Percentiles rank a stretch among this genome's conserved stretches.
phyloP scores from a whole-genome alignment of 30 jellyfish, hydroid and myxozoan genomes.

The Aurelia aurita region DNA sequence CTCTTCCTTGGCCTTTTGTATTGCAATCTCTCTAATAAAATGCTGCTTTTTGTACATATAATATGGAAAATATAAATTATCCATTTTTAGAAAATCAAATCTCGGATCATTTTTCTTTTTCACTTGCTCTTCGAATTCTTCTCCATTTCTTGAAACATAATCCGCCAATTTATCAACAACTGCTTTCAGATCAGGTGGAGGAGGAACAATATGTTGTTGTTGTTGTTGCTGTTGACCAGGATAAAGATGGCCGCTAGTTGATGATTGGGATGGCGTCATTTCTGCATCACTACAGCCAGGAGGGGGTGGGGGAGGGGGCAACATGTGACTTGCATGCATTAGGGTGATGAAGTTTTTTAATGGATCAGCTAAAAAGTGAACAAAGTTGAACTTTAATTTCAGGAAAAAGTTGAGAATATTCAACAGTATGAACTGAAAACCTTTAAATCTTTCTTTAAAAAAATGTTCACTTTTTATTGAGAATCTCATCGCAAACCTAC shows the following conservation, averaged over 20 bases:
- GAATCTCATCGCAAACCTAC: too few relatives aligned
- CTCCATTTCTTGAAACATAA: constrained; percentile 91
- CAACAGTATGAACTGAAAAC: too few relatives aligned
- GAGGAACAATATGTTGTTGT: constrained; percentile 69
- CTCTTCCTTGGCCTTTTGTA: constrained; percentile 27
- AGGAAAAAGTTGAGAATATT: too few relatives aligned
- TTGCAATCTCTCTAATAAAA: constrained; percentile 14
- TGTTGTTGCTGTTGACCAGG: constrained; percentile 20
- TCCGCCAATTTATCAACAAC: constrained; percentile 90
- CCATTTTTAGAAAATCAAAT: constrained; percentile 72
- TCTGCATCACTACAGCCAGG: constrained; percentile 53
- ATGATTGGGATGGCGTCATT: not conserved
- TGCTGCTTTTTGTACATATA: constrained; percentile 71
- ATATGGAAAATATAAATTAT: constrained; percentile 74
- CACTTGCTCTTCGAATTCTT: constrained; percentile 84
- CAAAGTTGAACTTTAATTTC: too few relatives aligned
- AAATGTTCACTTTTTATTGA: not conserved
- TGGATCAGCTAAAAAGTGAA: not conserved
- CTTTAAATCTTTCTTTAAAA: not conserved
- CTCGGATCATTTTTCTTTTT: constrained; percentile 86
- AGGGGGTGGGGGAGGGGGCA: constrained; percentile 64
- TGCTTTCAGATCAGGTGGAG: constrained; percentile 87
- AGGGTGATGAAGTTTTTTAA: not conserved
- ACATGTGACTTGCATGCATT: not conserved
- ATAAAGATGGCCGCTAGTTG: not conserved